Evolutionary conservation across 1,140 invertebrate genomes (phyloP), one percentile per base, ranked within the genome.

Genomic region (Manduca sexta): DNA sequence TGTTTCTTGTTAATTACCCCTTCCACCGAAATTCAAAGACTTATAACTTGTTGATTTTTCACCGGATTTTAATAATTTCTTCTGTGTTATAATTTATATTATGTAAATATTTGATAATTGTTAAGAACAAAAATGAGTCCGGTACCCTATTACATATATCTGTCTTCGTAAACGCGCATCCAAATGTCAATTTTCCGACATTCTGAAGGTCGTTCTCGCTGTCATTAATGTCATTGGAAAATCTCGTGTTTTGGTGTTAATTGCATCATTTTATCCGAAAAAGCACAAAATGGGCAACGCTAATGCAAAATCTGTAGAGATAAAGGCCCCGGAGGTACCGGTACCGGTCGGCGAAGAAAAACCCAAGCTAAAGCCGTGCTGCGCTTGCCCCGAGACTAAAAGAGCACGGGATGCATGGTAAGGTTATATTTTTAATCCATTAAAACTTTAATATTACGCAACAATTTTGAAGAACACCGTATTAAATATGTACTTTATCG

Each of bases 351-450:
- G 64, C 7, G 67, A 68, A 11, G 86, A 88, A 52, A 89, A 88
- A 45, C 90, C 91, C 38, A 95, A 95, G 78, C 86, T 95, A 43
- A 99, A 98, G 84, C 93, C 98, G 12, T 99, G 97, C 70, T 99
- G 98, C 88, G 97, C 97, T 39, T 99, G 98, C 88, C 97, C 97
- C 0, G 97, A 99, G 88, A 99, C 97, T 0, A 98, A 97, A 84
- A 92, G 91, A 87, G 91, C 87, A 16, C 88, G 97, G 67, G 97
- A 99, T 88, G 90, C 91, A 55, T 99, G 97, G 96, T 98, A 89
- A 88, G 88, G 71, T 75, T 80, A 77, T 59, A 48, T 60, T 60
- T 45, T 55, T 49, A 58, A 53, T 49, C 44, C 29, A 15, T 16
- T 14, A 48, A 29, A 48, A 29, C 31, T 43, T 48, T 44, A 50